A percentile compares a stretch with the other conserved stretches of the same genome.
phyloP scores from a whole-genome alignment of 2,113 vertebrate species.

The Gambusia affinis region DNA sequence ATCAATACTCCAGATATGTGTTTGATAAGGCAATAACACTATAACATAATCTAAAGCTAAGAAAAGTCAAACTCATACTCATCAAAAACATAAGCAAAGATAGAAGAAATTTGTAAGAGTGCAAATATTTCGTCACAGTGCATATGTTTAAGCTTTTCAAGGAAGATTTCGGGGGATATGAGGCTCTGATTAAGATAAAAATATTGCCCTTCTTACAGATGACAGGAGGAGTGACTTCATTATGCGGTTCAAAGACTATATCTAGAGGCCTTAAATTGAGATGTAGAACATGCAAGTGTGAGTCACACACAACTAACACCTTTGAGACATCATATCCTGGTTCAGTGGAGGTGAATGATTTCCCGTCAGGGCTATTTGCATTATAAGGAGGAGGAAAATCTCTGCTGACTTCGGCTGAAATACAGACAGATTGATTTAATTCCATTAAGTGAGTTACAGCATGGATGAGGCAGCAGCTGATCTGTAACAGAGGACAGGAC shows the following conservation, averaged over 20 bases:
- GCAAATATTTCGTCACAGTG: background rate
- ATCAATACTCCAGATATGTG: background rate
- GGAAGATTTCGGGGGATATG: background rate
- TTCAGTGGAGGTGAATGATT: conserved; percentile 29
- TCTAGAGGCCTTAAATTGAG: conserved; percentile 38
- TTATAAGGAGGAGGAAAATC: conserved; percentile 25
- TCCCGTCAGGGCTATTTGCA: conserved; percentile 47
- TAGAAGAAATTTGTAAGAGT: too few species aligned
- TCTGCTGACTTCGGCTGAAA: conserved; percentile 66
- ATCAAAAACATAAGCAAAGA: too few species aligned
- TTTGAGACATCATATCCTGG: conserved; percentile 2
- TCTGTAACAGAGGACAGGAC: conserved; percentile 9
- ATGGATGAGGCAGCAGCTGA: conserved; percentile 36
- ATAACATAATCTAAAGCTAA: too few species aligned
- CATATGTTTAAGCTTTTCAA: background rate
- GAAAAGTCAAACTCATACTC: too few species aligned
- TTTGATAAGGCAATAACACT: too few species aligned
- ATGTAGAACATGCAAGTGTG: conserved; percentile 33
- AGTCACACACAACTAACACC: conserved; percentile 21
- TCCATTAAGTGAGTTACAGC: conserved; percentile 58
- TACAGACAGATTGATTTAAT: conserved; percentile 63
- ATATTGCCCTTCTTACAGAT: background rate
- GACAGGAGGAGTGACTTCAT: conserved; percentile 10
- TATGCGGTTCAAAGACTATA: background rate
- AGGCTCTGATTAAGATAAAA: background rate